A percentile compares a stretch with the other conserved stretches of the same genome.
These are phyloP conservation scores for Turnix velox DNA, from an alignment of 2,113 vertebrate species.

Conservation along the genomic window DNA sequence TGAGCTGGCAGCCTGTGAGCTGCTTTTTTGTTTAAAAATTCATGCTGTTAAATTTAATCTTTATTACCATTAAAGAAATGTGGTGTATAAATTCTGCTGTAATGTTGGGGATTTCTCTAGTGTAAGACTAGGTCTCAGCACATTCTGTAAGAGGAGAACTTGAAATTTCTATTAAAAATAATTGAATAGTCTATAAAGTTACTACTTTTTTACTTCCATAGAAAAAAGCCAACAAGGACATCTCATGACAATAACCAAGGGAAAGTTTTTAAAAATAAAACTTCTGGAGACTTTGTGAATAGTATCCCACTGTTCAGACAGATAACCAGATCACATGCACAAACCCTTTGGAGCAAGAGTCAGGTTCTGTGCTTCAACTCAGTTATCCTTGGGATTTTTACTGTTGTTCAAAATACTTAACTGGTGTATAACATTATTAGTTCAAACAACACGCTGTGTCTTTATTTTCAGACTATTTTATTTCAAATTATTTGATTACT, in stretches of 20 bases:
- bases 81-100: no score
- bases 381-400: neutral
- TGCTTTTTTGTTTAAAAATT: neutral
- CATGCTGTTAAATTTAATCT: neutral
- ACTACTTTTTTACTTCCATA: neutral
- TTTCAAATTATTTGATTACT: neutral
- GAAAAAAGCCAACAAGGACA: neutral
- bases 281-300: accelerated
- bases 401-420: neutral
- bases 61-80: neutral
- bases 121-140: neutral
- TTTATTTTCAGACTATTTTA: neutral
- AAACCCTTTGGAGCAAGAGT: neutral
- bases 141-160: neutral
- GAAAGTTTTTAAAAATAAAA: neutral
- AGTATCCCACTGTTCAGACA: neutral
- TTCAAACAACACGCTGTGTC: neutral
- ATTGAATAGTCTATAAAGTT: neutral
- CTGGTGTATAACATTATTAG: neutral
- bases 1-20: neutral
- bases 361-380: neutral
- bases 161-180: constrained; percentile 8
- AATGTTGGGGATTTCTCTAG: no score
- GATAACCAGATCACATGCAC: neutral
- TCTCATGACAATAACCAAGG: neutral